phyloP scores from a whole-genome alignment of 2,797 vertebrate genomes.

The Betta splendens region DNA sequence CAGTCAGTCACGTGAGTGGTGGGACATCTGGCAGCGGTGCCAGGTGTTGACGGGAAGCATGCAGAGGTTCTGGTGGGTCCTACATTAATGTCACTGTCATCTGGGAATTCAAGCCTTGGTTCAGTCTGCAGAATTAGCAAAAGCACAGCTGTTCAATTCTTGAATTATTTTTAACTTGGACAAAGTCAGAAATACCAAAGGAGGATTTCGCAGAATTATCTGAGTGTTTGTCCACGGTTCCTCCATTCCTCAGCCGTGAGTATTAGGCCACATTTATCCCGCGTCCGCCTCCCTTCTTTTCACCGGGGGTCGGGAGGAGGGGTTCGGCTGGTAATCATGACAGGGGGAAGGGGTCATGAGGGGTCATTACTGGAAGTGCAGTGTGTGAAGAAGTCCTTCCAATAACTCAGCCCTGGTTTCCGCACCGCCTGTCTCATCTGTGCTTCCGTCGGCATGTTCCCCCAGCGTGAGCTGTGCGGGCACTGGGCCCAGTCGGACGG shows the following conservation, averaged over 20 bases:
- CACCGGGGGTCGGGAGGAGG: not conserved
- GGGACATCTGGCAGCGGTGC: not conserved
- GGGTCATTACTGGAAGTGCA: conserved; percentile 69
- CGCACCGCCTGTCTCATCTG: not conserved
- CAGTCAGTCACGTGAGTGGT: conserved; percentile 8
- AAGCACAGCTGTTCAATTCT: no score
- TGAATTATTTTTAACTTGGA: no score
- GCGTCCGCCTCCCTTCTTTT: no score
- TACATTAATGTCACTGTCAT: no score
- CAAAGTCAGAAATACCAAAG: not conserved
- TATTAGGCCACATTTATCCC: conserved; percentile 26
- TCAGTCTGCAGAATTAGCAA: no score
- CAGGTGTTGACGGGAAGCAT: conserved; percentile 2
- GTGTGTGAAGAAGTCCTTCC: conserved; percentile 40
- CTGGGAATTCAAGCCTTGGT: no score
- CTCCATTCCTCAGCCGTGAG: conserved; percentile 4
- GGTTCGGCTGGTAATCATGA: not conserved
- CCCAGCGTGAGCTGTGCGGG: not conserved
- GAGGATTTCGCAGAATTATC: not conserved
- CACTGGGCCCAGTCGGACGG: not conserved
- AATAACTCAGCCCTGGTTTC: conserved; percentile 13
- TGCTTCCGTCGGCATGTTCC: conserved; percentile 27
- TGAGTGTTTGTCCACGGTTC: no score
- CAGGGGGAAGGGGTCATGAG: not conserved
- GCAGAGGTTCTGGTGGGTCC: not conserved